These are phyloP conservation scores for Myrmecobius fasciatus DNA, from an alignment of 2,113 vertebrate species.

Conservation along the genomic window DNA sequence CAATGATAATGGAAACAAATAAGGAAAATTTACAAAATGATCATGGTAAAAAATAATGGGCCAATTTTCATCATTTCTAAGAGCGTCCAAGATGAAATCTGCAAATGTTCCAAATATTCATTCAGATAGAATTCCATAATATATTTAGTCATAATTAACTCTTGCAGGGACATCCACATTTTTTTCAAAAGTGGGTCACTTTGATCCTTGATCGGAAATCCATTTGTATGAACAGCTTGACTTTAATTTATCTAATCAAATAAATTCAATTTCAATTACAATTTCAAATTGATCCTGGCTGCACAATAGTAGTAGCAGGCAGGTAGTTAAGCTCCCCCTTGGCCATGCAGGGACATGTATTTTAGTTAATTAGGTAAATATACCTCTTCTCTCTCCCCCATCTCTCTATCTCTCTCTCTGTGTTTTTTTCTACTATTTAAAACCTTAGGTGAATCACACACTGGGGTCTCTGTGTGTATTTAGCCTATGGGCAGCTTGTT, in stretches of 20 bases:
- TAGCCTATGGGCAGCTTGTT: not conserved
- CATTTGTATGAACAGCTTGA: not conserved
- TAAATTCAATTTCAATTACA: not conserved
- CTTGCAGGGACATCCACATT: not conserved
- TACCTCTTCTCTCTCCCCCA: not conserved
- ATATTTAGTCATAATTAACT: fast-evolving
- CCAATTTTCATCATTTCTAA: not conserved
- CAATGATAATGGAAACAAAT: not conserved
- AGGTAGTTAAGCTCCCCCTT: not conserved
- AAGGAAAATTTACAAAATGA: not conserved
- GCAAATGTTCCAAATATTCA: fast-evolving
- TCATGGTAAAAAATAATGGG: not conserved
- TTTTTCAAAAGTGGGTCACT: not conserved
- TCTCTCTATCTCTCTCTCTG: not conserved
- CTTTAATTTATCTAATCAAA: not conserved
- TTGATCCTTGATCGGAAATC: not conserved
- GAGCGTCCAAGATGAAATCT: not conserved
- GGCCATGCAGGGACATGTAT: not conserved
- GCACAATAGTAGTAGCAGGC: not conserved
- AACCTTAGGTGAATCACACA: not conserved
- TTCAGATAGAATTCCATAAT: not conserved
- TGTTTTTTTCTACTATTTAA: not conserved
- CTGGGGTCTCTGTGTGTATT: not conserved
- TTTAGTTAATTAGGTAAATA: not conserved
- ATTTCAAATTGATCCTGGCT: not conserved